Conservation (phyloP, 2,797 vertebrate genomes). For the Chelonia mydas region DNA sequence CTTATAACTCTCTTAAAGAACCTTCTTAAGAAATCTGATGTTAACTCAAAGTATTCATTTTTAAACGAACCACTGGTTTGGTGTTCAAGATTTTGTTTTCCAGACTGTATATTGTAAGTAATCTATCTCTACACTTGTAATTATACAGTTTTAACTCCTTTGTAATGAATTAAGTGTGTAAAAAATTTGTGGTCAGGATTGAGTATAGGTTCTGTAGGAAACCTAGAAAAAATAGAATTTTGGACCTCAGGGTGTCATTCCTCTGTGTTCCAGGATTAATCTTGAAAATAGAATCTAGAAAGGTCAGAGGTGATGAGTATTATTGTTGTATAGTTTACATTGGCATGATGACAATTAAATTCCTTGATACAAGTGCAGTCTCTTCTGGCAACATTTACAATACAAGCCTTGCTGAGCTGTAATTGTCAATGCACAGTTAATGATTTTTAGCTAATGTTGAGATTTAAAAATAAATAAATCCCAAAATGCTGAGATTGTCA, state of each 20-base stretch:
- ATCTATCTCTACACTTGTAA: background rate
- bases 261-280: background rate
- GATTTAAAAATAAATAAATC: background rate
- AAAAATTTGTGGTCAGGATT: background rate
- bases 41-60: background rate
- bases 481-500: background rate
- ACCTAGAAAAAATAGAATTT: background rate
- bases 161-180: background rate
- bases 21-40: background rate
- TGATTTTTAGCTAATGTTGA: background rate
- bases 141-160: background rate
- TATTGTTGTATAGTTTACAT: background rate
- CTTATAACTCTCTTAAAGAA: background rate
- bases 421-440: background rate
- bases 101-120: background rate
- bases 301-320: background rate
- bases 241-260: background rate
- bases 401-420: background rate
- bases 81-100: slow-evolving; percentile 2
- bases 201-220: background rate
- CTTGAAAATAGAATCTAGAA: background rate
- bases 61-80: background rate
- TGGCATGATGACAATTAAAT: background rate
- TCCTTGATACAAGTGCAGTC: background rate
- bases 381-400: background rate